Base-by-base conservation (phyloP, 1,140 invertebrate species). In the Orius laevigatus region DNA sequence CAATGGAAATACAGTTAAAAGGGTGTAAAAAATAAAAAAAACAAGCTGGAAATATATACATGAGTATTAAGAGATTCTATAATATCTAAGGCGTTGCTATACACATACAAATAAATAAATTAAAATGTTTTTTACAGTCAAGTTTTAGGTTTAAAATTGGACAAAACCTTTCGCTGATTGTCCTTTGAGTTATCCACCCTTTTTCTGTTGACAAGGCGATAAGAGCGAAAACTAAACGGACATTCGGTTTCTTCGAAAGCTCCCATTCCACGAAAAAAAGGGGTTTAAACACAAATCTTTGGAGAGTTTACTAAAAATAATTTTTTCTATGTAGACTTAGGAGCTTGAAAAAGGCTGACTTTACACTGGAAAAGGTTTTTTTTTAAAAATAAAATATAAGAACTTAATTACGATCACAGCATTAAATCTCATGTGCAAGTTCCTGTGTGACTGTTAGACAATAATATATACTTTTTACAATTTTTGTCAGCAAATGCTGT, bases 301-400 rank as follows among this genome's bases (percentile, higher is more conserved):
- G 3, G 8, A 25, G 25, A 25, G 25, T 25, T 25, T 41, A 41
- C 15, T 19, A 41, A 41, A 10, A 12, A 25, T 34, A 16, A 46
- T 33, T 20, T 33, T 46, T 33, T 34, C n/a, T 46, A 34, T 31
- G 18, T 34, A 33, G 44, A 46, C 44, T 46, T 46, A 46, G 44
- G 44, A 31, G 35, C 44, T 14, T 16, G 44, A 34, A 46, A 46
- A 35, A 35, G 14, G 10, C n/a, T 34, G 11, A 34, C 15, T 34
- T 15, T 15, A 46, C 35, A 15, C 10, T 15, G 35, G 32, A 33
- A n/a, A 45, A 45, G 31, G 32, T 33, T 34, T 34, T 46, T 46
- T 10, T 31, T 44, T 14, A 12, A 25, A 44, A 44, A 25, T 16
- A 46, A 34, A 10, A 46, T 34, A 15, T 34, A 46, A 46, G 32